Percentiles rank a stretch among this genome's conserved stretches.
Evolutionary conservation across 2,888 invertebrate genomes (phyloP).

Genomic region (Lampropteryx suffumata): DNA sequence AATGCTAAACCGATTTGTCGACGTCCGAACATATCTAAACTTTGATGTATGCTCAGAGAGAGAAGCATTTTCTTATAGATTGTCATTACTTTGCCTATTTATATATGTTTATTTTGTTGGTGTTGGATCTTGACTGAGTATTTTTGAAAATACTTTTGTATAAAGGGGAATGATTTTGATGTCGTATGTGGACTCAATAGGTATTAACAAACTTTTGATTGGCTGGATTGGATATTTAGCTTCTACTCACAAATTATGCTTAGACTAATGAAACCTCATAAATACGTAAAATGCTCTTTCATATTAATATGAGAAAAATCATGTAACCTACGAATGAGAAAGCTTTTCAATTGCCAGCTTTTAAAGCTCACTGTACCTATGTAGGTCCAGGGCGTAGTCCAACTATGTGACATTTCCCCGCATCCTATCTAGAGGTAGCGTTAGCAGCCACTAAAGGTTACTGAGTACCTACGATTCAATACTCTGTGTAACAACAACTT

Average conservation of each 20-base stretch:
- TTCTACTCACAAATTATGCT: no score
- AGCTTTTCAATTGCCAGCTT: background rate
- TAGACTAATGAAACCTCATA: no score
- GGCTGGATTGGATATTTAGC: no score
- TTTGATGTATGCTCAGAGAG: constrained; percentile 57
- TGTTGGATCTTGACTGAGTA: no score
- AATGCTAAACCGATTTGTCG: constrained; percentile 75
- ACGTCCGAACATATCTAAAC: constrained; percentile 68
- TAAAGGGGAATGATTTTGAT: no score
- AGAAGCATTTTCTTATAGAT: constrained; percentile 19
- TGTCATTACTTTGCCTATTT: no score
- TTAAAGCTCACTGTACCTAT: constrained; percentile 49
- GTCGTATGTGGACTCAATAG: no score
- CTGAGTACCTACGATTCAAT: constrained; percentile 73
- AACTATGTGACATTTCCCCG: constrained; percentile 80
- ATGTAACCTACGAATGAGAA: background rate
- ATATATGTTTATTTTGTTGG: no score
- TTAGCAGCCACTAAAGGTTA: constrained; percentile 70
- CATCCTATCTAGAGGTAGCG: constrained; percentile 77
- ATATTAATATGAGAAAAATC: no score
- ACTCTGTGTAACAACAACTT: constrained; percentile 42
- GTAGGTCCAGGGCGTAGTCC: constrained; percentile 73
- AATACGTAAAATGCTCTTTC: no score
- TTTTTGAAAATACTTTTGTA: no score
- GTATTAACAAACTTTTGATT: no score